phyloP scores from a whole-genome alignment of 2,797 vertebrate genomes.

The Takifugu ocellatus region DNA sequence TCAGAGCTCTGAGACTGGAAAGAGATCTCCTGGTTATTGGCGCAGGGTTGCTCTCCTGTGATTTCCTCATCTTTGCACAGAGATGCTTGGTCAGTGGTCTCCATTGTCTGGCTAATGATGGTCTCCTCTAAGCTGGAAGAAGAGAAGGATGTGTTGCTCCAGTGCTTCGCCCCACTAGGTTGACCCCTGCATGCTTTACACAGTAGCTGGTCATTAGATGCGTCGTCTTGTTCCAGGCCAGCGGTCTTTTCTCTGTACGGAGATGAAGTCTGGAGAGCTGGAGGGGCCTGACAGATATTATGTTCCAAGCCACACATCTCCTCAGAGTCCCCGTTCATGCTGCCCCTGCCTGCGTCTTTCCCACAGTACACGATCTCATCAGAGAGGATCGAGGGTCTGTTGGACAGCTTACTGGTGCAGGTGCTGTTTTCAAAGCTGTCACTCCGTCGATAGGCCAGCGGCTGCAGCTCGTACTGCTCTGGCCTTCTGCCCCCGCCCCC shows the following conservation, averaged over 20 bases:
- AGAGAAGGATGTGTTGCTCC: slow-evolving; percentile 71
- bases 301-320: slow-evolving; percentile 58
- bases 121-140: slow-evolving; percentile 78
- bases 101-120: slow-evolving; percentile 68
- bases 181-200: slow-evolving; percentile 74
- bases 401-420: slow-evolving; percentile 95
- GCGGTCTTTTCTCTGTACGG: slow-evolving; percentile 82
- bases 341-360: slow-evolving; percentile 58
- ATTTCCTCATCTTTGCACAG: slow-evolving; percentile 58
- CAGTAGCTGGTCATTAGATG: slow-evolving; percentile 60
- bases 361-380: slow-evolving; percentile 88
- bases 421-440: slow-evolving; percentile 99
- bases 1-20: slow-evolving; percentile 83
- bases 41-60: slow-evolving; percentile 38
- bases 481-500: slow-evolving; percentile 63
- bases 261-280: slow-evolving; percentile 92
- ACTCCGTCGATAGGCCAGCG: slow-evolving; percentile 88
- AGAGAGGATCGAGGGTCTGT: slow-evolving; percentile 91
- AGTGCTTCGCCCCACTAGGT: slow-evolving; percentile 52
- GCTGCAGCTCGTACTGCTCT: slow-evolving; percentile 94
- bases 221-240: slow-evolving; percentile 37
- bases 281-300: slow-evolving; percentile 60
- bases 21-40: slow-evolving; percentile 65
- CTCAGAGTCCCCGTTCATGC: slow-evolving; percentile 51
- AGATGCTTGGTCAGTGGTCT: slow-evolving; percentile 64